Base-by-base conservation (phyloP, 2,888 invertebrate species). In the Lobophora halterata region DNA sequence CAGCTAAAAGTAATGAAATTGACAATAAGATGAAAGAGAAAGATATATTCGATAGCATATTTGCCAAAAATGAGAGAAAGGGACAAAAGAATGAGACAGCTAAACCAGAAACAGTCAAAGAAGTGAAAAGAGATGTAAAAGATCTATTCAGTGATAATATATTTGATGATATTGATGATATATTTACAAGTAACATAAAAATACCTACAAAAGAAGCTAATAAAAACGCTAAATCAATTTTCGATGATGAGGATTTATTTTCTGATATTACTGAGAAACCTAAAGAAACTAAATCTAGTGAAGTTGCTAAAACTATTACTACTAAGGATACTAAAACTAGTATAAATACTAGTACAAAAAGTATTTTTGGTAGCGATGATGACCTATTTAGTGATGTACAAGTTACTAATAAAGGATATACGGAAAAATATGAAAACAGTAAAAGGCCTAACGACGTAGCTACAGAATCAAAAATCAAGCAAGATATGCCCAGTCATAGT, bases 111-210 rank as follows among this genome's bases (percentile, higher is more conserved):
- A 36, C 47, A 28, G 27, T 28, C 6, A 25, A 25, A 17, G 30
- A 50, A 4, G 46, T 36, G 9, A 46, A 7, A 2, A 55, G 58
- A 38, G 52, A 52, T 5, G 41, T 51, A 2, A 55, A 57, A 9
- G 81, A 86, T 61, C 42, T 81, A 2, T 83, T 85, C 25, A 76
- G 64, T 42, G 83, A 85, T 49, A 71, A 79, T 53, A 55, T 87
- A 30, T 87, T 87, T 51, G 87, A 86, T 68, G 86, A 87, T 49
- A 77, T 83, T 2, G 85, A 86, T 51, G 79, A 86, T 62, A 78
- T 85, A 25, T 86, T 85, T 45, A 68, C 74, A 4, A 71, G 61
- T n/a, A 67, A 70, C 19, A 53, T 76, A 14, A 77, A 61, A 55
- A 60, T 63, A 3, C 46, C 63, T 1, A 52, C 52, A n/a, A 62